Conservation (phyloP, 2,797 vertebrate species). For the Hoplostethus atlanticus region DNA sequence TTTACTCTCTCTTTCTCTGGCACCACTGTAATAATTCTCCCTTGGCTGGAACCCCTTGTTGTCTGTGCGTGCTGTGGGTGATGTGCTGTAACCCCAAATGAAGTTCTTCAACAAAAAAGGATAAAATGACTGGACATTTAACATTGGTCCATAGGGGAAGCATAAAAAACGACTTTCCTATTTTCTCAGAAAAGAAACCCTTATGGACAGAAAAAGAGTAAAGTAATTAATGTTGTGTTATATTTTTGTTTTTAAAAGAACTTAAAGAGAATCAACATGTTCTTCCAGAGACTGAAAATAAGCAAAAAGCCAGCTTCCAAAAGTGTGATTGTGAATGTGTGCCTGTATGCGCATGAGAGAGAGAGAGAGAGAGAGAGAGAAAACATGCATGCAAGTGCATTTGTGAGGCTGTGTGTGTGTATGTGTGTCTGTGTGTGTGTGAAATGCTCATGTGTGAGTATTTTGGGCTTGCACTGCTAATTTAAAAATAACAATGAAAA, state of each 20-base stretch:
- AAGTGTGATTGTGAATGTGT: slow-evolving; percentile 28
- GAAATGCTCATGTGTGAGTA: slow-evolving; percentile 11
- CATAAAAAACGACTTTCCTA: slow-evolving; percentile 50
- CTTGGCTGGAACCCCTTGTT: slow-evolving; percentile 79
- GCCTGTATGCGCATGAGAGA: background rate
- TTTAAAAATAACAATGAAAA: slow-evolving; percentile 42
- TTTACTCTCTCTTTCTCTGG: slow-evolving; percentile 67
- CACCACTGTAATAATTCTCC: slow-evolving; percentile 80
- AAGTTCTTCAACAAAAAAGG: slow-evolving; percentile 64
- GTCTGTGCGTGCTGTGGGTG: slow-evolving; percentile 86
- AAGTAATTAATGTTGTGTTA: slow-evolving; percentile 70
- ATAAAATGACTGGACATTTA: slow-evolving; percentile 60
- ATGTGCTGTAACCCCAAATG: slow-evolving; percentile 83
- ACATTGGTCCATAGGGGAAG: slow-evolving; percentile 58
- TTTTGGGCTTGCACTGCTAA: slow-evolving; percentile 47
- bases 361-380: too few species aligned
- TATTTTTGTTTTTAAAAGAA: slow-evolving; percentile 67
- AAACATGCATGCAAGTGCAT: background rate
- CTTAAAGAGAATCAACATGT: slow-evolving; percentile 68
- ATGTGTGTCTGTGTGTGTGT: background rate
- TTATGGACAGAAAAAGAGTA: slow-evolving; percentile 43
- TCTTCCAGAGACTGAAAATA: slow-evolving; percentile 80
- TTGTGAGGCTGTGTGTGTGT: background rate
- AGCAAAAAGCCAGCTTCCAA: slow-evolving; percentile 75
- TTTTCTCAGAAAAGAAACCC: slow-evolving; percentile 63